A percentile compares a stretch with the other conserved stretches of the same genome.
These are phyloP conservation scores for Trichonephila clavipes DNA, from an alignment of 1,140 invertebrate genomes.

Conservation along the genomic window DNA sequence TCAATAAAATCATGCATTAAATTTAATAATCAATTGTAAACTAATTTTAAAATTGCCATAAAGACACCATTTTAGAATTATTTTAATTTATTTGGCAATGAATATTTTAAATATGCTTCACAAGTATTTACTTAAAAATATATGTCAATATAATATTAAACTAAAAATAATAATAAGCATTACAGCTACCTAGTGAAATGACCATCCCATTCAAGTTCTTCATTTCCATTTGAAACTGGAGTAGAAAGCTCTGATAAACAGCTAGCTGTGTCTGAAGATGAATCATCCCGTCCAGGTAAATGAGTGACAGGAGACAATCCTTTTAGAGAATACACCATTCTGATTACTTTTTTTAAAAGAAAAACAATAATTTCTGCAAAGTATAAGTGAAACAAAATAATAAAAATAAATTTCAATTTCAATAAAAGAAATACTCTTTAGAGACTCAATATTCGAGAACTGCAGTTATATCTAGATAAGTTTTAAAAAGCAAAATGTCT, in stretches of 20 bases:
- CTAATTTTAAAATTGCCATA: too few relatives aligned
- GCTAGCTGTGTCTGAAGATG: conserved; percentile 67
- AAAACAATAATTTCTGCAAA: neutral
- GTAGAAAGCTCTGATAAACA: conserved; percentile 66
- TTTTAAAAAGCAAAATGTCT: neutral
- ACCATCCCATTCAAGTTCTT: conserved; percentile 77
- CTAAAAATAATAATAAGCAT: too few relatives aligned
- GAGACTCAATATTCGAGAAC: neutral
- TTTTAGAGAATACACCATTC: neutral
- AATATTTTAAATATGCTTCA: too few relatives aligned
- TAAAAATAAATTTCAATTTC: neutral
- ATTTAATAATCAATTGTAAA: too few relatives aligned
- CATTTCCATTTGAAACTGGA: conserved; percentile 75
- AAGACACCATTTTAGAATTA: too few relatives aligned
- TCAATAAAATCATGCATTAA: too few relatives aligned
- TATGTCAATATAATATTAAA: too few relatives aligned
- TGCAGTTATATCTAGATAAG: neutral
- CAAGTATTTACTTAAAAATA: too few relatives aligned
- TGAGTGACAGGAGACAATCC: conserved; percentile 72
- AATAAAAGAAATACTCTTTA: too few relatives aligned
- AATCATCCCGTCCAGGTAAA: conserved; percentile 63
- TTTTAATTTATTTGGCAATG: too few relatives aligned
- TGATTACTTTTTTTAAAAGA: too few relatives aligned
- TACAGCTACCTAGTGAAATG: conserved; percentile 71
- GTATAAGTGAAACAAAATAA: neutral